Percentiles rank a stretch among this genome's conserved stretches.
Conservation (phyloP, 92 coral and sea anemone species). For the Porites evermanni region DNA sequence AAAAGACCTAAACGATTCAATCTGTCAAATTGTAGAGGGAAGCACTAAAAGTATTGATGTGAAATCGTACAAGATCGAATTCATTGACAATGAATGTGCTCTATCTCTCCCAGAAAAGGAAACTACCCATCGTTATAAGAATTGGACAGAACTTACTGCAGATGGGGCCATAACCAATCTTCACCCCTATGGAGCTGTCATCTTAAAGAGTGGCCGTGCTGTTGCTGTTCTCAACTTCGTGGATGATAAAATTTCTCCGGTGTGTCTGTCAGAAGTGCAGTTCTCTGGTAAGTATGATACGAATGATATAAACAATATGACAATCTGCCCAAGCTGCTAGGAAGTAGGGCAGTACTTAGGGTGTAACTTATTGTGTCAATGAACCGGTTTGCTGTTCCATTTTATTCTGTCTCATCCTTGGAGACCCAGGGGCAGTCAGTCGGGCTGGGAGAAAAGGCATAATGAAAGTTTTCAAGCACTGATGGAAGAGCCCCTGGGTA, state of each 20-base stretch:
- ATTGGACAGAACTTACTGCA: neutral
- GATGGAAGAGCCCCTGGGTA: no score
- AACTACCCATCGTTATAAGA: neutral
- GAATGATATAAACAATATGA: no score
- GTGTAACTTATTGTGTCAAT: no score
- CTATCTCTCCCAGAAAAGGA: neutral
- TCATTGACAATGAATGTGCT: neutral
- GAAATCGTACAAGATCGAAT: neutral
- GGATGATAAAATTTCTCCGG: neutral
- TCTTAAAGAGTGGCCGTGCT: neutral
- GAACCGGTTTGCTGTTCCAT: no score
- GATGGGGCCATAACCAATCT: neutral
- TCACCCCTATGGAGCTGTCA: slow-evolving; percentile 1
- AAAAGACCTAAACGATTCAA: neutral
- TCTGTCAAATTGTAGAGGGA: neutral
- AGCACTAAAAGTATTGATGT: neutral
- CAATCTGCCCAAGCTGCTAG: no score
- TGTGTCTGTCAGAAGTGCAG: neutral
- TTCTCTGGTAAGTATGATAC: neutral
- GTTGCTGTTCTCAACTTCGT: slow-evolving; percentile 4
- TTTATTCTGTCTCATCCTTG: no score
- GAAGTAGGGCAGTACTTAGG: no score
- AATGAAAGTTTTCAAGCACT: no score
- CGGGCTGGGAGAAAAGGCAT: no score
- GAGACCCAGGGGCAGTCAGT: no score